Evolutionary conservation across 2,888 invertebrate genomes (phyloP).

Genomic region (Margaritifera margaritifera): DNA sequence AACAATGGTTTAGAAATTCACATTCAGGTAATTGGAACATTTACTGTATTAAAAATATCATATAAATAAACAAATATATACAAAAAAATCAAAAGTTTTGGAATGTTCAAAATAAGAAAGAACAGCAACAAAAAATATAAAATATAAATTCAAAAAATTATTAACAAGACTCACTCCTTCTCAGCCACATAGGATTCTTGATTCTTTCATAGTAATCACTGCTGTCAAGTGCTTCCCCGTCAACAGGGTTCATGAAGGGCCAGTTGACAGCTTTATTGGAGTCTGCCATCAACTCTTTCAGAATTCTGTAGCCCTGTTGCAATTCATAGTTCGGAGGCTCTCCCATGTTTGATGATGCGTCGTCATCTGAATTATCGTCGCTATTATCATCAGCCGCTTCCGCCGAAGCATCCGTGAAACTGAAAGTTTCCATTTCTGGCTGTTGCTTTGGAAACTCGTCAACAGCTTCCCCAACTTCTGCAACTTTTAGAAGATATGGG

Average conservation of each 20-base stretch:
- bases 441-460: slow-evolving; percentile 41
- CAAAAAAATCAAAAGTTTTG: too few species aligned
- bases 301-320: slow-evolving; percentile 70
- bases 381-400: slow-evolving; percentile 28
- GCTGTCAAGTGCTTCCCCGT: slow-evolving; percentile 64
- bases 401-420: slow-evolving; percentile 26
- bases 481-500: slow-evolving; percentile 13
- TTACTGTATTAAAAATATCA: too few species aligned
- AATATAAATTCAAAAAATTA: background rate
- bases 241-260: slow-evolving; percentile 73
- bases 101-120: too few species aligned
- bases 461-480: slow-evolving; percentile 22
- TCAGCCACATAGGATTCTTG: slow-evolving; percentile 74
- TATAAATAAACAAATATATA: too few species aligned
- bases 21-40: too few species aligned
- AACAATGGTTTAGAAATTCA: too few species aligned
- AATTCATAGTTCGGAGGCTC: slow-evolving; percentile 57
- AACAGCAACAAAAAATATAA: too few species aligned
- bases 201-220: slow-evolving; percentile 73
- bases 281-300: slow-evolving; percentile 72
- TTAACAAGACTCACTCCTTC: slow-evolving; percentile 71
- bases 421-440: slow-evolving; percentile 1
- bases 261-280: slow-evolving; percentile 71
- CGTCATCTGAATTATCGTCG: slow-evolving; percentile 16
- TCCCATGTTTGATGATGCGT: slow-evolving; percentile 9